Evolutionary conservation across 2,113 vertebrate genomes (phyloP).

Genomic region (Mellivora capensis): DNA sequence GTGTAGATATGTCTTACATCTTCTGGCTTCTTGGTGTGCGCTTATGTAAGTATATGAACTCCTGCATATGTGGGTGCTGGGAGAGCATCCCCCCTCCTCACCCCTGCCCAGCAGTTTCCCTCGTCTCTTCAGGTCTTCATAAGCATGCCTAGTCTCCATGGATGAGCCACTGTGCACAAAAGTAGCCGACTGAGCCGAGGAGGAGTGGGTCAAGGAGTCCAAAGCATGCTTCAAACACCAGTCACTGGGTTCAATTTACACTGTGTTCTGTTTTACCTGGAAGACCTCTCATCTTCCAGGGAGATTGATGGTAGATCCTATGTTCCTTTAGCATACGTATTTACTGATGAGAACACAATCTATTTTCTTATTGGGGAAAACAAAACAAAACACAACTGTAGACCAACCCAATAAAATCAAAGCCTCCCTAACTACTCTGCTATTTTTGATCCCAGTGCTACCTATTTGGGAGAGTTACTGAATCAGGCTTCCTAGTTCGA

Average conservation of each 20-base stretch:
- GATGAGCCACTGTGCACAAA: neutral
- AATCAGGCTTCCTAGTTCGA: neutral
- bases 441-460: neutral
- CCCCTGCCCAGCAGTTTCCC: accelerated
- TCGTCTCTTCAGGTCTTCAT: neutral
- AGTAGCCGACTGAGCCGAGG: neutral
- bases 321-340: neutral
- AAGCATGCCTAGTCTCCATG: neutral
- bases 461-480: neutral
- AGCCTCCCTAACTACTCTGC: neutral
- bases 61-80: neutral
- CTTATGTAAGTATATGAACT: neutral
- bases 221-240: neutral
- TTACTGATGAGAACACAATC: neutral
- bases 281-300: neutral
- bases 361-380: neutral
- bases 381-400: neutral
- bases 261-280: neutral
- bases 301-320: neutral
- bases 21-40: neutral
- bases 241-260: neutral
- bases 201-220: neutral
- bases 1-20: neutral
- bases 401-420: neutral
- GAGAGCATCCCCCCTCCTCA: neutral